Percentiles rank a stretch among this genome's conserved stretches.
Evolutionary conservation across 1,140 invertebrate species (phyloP).

Genomic region (Bradynema listronoti): DNA sequence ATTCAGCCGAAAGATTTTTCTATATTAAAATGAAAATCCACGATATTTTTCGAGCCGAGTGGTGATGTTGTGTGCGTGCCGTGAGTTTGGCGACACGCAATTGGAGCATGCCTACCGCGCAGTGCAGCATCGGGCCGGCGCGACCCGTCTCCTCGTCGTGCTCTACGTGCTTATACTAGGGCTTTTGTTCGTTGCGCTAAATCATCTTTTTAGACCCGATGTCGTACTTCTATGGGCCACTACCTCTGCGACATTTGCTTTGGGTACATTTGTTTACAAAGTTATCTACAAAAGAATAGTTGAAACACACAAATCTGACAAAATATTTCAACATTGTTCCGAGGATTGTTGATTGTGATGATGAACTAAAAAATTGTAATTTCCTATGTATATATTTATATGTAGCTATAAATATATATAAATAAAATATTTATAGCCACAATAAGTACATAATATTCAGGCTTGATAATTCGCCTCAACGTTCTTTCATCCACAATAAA

Average conservation of each 20-base stretch:
- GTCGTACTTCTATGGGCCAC: slow-evolving; percentile 3
- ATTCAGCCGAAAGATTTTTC: too few species aligned
- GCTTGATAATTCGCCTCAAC: slow-evolving; percentile 1
- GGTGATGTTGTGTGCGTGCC: too few species aligned
- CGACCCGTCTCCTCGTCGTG: slow-evolving; percentile 29
- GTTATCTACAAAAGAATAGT: too few species aligned
- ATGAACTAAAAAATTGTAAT: too few species aligned
- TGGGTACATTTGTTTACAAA: too few species aligned
- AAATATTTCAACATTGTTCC: too few species aligned
- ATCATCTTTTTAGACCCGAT: slow-evolving; percentile 4
- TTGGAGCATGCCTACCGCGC: slow-evolving; percentile 29
- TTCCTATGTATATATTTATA: too few species aligned
- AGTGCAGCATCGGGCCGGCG: slow-evolving; percentile 25
- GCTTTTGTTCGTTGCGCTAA: slow-evolving; percentile 4
- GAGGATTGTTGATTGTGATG: too few species aligned
- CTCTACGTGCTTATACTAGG: slow-evolving; percentile 17
- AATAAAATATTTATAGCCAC: neutral
- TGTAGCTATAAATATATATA: neutral
- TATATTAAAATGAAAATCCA: too few species aligned
- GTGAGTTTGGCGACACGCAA: slow-evolving; percentile 36
- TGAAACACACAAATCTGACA: too few species aligned
- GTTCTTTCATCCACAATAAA: neutral
- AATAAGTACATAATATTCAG: neutral
- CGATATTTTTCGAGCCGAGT: too few species aligned
- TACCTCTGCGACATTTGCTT: slow-evolving; percentile 1